Conservation (phyloP, 2,797 vertebrate species). For the Hafferia zeledoni region DNA sequence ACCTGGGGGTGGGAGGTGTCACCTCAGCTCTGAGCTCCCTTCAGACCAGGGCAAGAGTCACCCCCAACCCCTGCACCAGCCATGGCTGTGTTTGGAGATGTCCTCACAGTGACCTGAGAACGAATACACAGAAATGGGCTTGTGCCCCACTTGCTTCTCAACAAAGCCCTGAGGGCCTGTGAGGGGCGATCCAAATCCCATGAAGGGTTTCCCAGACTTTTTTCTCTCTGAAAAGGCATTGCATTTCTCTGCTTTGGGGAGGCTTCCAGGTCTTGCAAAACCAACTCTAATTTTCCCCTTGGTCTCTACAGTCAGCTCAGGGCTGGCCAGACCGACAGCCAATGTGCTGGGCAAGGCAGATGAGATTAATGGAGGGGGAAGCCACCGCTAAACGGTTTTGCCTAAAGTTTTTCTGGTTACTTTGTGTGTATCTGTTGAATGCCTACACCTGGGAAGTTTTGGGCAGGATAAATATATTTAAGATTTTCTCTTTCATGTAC, state of each 20-base stretch:
- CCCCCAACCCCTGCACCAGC: neutral
- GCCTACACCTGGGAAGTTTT: neutral
- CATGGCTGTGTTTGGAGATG: neutral
- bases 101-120: conserved; percentile 23
- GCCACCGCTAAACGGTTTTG: neutral
- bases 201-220: neutral
- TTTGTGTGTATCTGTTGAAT: neutral
- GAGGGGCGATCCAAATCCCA: neutral
- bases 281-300: neutral
- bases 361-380: neutral
- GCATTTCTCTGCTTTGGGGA: neutral
- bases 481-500: neutral
- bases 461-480: neutral
- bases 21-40: conserved; percentile 8
- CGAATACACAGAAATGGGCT: neutral
- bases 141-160: neutral
- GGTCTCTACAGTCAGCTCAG: neutral
- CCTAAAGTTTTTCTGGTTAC: neutral
- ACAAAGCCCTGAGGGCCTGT: neutral
- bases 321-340: neutral
- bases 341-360: neutral
- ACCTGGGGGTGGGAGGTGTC: rapidly evolving
- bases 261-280: neutral
- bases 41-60: neutral
- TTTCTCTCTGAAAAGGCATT: neutral